Evolutionary conservation across 2,113 vertebrate genomes (phyloP), one percentile per base, ranked within the genome.

Genomic region (Podiceps cristatus): DNA sequence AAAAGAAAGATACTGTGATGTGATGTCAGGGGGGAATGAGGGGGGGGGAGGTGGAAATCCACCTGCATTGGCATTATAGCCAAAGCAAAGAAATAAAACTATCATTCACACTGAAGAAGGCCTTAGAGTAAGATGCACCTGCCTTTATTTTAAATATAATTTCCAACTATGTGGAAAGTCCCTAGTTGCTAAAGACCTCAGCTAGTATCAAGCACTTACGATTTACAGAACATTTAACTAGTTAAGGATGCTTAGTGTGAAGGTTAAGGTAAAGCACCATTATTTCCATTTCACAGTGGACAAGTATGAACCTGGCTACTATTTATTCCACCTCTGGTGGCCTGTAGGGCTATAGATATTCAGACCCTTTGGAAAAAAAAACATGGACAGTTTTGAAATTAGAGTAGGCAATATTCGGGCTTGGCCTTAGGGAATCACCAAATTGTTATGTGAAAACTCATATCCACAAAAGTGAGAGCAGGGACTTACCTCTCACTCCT

Each of bases 21-120:
- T 58, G 47, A 66, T 35, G 37, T 18, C 0, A 6, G 22, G 11
- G 15, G 16, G 11, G n/a, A n/a, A n/a, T n/a, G n/a, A n/a, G n/a
- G n/a, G 1, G 35, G 17, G 25, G 10, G 28, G 37, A 6, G 27
- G 18, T 27, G 13, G 12, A 6, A 44, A 59, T 66, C 62, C 16
- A 82, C 60, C 53, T 50, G 29, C 3, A 0, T 19, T 75, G 44
- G 60, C 16, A 47, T 55, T 93, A 58, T 3, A 93, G 58, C 29
- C 62, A 95, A 79, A 93, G 58, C 29, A 90, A 75, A 76, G 47
- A 84, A 91, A 86, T 71, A 73, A 80, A 93, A 85, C 66, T 53
- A 9, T 15, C 31, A 33, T 66, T 72, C 59, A 78, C 22, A 17
- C 79, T 25, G 22, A 86, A 85, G 45, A 10, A 10, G 20, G 28